phyloP scores from a whole-genome alignment of 2,113 vertebrate species.

The Eclectus roratus region DNA sequence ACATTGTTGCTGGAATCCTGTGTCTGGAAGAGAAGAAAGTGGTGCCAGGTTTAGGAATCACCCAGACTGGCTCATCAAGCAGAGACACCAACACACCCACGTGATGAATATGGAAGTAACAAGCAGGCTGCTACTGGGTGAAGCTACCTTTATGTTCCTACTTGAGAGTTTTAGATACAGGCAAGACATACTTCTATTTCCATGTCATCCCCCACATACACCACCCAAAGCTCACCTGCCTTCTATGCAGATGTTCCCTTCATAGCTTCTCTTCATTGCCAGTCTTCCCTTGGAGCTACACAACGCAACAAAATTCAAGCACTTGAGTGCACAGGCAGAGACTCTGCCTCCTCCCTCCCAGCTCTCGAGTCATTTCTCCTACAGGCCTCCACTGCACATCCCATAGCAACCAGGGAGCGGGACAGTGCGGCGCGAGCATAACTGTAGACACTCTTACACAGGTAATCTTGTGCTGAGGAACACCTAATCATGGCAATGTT shows the following conservation, averaged over 20 bases:
- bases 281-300: conserved; percentile 68
- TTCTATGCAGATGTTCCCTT: conserved; percentile 69
- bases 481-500: not conserved
- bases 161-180: conserved; percentile 33
- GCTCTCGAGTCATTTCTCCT: not conserved
- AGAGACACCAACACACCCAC: conserved; percentile 32
- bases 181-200: conserved; percentile 30
- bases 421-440: rapidly evolving
- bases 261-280: conserved; percentile 72
- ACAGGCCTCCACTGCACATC: not conserved
- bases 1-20: conserved; percentile 71
- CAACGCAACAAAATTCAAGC: conserved; percentile 68
- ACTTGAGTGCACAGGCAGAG: conserved; percentile 45
- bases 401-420: rapidly evolving
- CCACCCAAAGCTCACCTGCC: conserved; percentile 62
- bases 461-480: not conserved
- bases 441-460: rapidly evolving
- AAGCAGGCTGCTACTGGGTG: conserved; percentile 43
- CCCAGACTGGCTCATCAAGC: not conserved
- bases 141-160: conserved; percentile 46
- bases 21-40: not conserved
- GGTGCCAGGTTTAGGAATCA: not conserved
- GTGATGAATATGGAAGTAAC: conserved; percentile 35
- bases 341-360: conserved; percentile 57
- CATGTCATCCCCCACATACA: conserved; percentile 16